Conservation (phyloP, 2,797 vertebrate genomes). For the Vipera latastei region DNA sequence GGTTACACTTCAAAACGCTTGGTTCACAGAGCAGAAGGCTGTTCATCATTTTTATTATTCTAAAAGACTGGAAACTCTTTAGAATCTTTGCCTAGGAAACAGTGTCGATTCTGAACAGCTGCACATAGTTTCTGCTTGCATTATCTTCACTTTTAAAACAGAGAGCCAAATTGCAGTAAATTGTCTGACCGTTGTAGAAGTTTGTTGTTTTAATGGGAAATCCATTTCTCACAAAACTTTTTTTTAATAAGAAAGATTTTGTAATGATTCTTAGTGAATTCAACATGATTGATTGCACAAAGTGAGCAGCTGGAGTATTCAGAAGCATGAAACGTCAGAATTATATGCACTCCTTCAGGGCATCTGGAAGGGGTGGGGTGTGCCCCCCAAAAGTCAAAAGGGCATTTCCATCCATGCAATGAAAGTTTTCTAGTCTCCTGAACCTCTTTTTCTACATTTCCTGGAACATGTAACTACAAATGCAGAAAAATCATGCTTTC, state of each 20-base stretch:
- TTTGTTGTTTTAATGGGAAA: slow-evolving; percentile 49
- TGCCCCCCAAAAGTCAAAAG: not conserved
- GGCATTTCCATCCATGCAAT: not conserved
- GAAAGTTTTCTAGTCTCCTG: not conserved
- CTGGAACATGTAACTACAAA: not conserved
- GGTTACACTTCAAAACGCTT: slow-evolving; percentile 71
- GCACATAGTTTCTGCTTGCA: slow-evolving; percentile 59
- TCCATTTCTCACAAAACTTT: slow-evolving; percentile 43
- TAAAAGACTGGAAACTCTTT: slow-evolving; percentile 63
- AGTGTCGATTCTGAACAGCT: slow-evolving; percentile 68
- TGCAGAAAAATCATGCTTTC: not conserved
- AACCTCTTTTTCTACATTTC: not conserved
- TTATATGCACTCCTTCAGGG: not conserved
- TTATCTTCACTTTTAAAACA: slow-evolving; percentile 61
- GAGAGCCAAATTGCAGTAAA: slow-evolving; percentile 66
- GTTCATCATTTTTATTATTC: slow-evolving; percentile 72
- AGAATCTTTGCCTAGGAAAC: slow-evolving; percentile 68
- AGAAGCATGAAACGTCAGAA: not conserved
- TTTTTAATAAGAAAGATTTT: slow-evolving; percentile 34
- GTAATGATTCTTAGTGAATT: slow-evolving; percentile 57
- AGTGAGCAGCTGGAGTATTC: not conserved
- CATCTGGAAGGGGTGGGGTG: not conserved
- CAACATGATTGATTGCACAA: slow-evolving; percentile 18
- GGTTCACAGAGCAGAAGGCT: slow-evolving; percentile 64
- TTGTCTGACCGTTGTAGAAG: slow-evolving; percentile 60